Evolutionary conservation across 2,113 vertebrate genomes (phyloP), one percentile per base, ranked within the genome.

Genomic region (Xyliphius kryptos): DNA sequence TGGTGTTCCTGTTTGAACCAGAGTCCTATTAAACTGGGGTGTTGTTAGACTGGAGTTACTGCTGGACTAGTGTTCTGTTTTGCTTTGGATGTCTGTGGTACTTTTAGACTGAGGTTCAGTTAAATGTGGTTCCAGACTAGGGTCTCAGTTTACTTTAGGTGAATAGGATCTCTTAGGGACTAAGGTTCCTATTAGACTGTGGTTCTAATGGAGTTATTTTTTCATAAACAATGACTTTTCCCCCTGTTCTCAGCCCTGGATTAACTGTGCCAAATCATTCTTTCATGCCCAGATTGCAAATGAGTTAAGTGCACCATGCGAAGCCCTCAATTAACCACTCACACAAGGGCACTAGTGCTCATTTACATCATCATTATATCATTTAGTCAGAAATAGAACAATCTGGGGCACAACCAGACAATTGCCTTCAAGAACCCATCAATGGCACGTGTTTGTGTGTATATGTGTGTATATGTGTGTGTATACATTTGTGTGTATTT

Each of bases 201-300:
- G 40, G 2, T 2, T 41, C 2, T 41, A 8, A 3, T 2, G 2
- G 40, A 3, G 40, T 41, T n/a, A n/a, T n/a, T n/a, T n/a, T n/a
- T n/a, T n/a, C n/a, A n/a, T n/a, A n/a, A n/a, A n/a, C n/a, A n/a
- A n/a, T n/a, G n/a, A n/a, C n/a, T n/a, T n/a, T n/a, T n/a, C n/a
- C n/a, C n/a, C n/a, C n/a, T n/a, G 40, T 44, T 48, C 21, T 43
- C 37, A 51, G n/a, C 37, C 66, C 37, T 46, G 38, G 21, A 48
- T 44, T 49, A 32, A 9, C 6, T 62, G 41, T 56, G 21, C 56
- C 41, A 58, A 58, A 58, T 58, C 41, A 32, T 46, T 58, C 40
- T 58, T 41, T 58, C 56, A 58, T 40, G 9, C 56, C 56, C 56
- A 58, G 40, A 20, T 32, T 58, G 56, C 56, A 58, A 58, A 58